Evolutionary conservation across 2,797 vertebrate genomes (phyloP).

Genomic region (Ctenosaura bakeri): DNA sequence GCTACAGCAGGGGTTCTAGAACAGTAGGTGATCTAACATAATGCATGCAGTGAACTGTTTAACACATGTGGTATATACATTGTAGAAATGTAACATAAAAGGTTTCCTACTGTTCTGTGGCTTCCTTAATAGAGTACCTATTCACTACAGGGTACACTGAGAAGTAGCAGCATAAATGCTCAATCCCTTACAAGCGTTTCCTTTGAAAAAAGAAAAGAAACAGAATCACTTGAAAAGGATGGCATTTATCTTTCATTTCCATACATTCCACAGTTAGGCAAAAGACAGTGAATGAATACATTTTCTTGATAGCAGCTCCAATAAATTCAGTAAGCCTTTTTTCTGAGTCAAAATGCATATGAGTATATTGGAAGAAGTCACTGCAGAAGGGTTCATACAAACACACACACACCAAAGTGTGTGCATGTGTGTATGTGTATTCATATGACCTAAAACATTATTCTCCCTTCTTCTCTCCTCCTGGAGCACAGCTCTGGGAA

Average conservation of each 20-base stretch:
- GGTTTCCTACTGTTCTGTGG: slow-evolving; percentile 73
- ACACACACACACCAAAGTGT: not conserved
- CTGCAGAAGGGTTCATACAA: not conserved
- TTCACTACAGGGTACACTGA: slow-evolving; percentile 56
- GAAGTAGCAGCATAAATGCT: slow-evolving; percentile 60
- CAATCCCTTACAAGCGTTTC: not conserved
- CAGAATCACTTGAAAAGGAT: not conserved
- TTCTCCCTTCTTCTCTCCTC: not conserved
- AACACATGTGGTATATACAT: slow-evolving; percentile 69
- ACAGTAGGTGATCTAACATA: slow-evolving; percentile 61
- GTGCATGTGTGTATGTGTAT: no score
- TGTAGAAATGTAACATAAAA: slow-evolving; percentile 73
- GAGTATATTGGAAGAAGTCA: slow-evolving; percentile 35
- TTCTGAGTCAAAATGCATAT: not conserved
- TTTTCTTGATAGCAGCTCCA: not conserved
- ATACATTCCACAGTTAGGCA: not conserved
- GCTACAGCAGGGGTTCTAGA: slow-evolving; percentile 65
- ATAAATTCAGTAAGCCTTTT: slow-evolving; percentile 49
- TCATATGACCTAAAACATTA: no score
- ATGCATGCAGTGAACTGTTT: slow-evolving; percentile 65
- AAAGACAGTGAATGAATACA: not conserved
- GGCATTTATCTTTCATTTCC: not conserved
- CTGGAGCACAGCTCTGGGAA: not conserved
- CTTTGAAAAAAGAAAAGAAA: not conserved
- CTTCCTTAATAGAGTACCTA: slow-evolving; percentile 75